Evolutionary conservation across 2,797 vertebrate genomes (phyloP), one percentile per base, ranked within the genome.

Genomic region (Geotrypetes seraphini): DNA sequence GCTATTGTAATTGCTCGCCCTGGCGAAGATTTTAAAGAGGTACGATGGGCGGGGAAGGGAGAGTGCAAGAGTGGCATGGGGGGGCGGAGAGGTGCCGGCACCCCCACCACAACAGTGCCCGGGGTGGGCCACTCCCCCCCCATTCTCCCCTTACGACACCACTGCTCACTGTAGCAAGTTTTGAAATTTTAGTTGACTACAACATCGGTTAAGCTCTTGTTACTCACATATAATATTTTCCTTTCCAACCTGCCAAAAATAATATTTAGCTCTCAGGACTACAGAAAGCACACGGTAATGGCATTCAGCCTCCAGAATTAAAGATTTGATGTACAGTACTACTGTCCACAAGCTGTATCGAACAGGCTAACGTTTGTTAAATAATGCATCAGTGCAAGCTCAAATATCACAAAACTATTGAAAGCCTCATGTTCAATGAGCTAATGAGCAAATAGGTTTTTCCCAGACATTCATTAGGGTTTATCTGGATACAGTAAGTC

Each of bases 141-240:
- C n/a, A n/a, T n/a, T n/a, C n/a, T n/a, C n/a, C n/a, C n/a, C n/a
- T n/a, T n/a, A n/a, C n/a, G n/a, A n/a, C n/a, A n/a, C n/a, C n/a
- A n/a, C n/a, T n/a, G n/a, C n/a, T n/a, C n/a, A n/a, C 75, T 39
- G 63, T 33, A 43, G 60, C 71, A 66, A 20, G 64, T 72, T 36
- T 74, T 63, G 55, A 75, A 72, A 75, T 66, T 47, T 42, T 59
- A 67, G 76, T 67, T 78, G 53, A 50, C 64, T 63, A 68, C 78
- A 84, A 81, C 82, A 84, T 86, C 81, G 81, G 73, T 71, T 81
- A 71, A 83, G 73, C 64, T 66, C 79, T 69, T 56, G 69, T 61
- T 68, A 47, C 73, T 60, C 74, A 70, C 68, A 78, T 69, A 70
- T 19, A 57, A 69, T 67, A 73, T 31, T 71, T 65, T 72, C 71